phyloP scores from a whole-genome alignment of 1,140 invertebrate species.

The Proctacanthus coquilletti region DNA sequence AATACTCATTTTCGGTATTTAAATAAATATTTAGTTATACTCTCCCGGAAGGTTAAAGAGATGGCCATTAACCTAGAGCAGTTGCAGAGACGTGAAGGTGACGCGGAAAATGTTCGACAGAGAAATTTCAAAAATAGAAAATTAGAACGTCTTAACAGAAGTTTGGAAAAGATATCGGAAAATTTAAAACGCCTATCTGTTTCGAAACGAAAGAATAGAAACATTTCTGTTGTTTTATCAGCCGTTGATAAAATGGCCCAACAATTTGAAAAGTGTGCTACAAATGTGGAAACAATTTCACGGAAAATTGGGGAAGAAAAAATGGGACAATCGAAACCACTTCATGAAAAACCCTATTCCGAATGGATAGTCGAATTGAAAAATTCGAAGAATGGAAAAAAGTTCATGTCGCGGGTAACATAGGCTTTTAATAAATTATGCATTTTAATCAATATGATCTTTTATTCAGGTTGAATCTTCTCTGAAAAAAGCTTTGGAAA shows the following conservation, averaged over 20 bases:
- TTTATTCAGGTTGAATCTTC: constrained; percentile 14
- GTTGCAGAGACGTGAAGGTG: background rate
- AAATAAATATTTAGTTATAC: constrained; percentile 8
- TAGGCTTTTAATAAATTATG: too few species aligned
- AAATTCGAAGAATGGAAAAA: constrained; percentile 14
- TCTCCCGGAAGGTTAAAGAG: constrained; percentile 10
- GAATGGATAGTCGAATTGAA: constrained; percentile 25
- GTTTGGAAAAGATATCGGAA: constrained; percentile 7
- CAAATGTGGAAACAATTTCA: background rate
- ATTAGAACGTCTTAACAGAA: constrained; percentile 7
- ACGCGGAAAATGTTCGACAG: background rate
- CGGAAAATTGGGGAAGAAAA: background rate
- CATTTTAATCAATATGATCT: constrained; percentile 2
- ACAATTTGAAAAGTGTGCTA: constrained; percentile 9
- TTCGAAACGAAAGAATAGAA: constrained; percentile 7
- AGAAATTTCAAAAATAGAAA: constrained; percentile 1
- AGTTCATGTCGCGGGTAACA: constrained; percentile 19
- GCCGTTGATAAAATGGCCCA: constrained; percentile 6
- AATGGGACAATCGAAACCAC: background rate
- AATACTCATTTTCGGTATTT: constrained; percentile 6
- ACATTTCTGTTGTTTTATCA: constrained; percentile 4
- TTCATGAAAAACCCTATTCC: constrained; percentile 11
- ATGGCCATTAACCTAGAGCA: constrained; percentile 7
- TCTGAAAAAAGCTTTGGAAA: constrained; percentile 16
- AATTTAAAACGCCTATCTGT: constrained; percentile 6